Base-by-base conservation (phyloP, 2,888 invertebrate species). In the Caenorhabditis sp. region DNA sequence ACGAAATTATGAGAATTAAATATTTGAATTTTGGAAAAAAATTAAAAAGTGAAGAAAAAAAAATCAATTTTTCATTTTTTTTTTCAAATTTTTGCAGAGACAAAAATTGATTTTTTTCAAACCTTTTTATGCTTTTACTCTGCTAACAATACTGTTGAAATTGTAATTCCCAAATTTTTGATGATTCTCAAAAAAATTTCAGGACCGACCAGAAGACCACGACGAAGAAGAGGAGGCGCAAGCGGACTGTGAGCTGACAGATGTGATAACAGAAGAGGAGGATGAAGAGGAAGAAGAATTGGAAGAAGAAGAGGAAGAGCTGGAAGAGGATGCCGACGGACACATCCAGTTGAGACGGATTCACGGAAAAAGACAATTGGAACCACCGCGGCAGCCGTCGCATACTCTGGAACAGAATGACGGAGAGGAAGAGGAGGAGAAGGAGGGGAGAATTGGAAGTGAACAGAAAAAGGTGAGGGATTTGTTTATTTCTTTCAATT, bases 171-270 rank as follows among this genome's bases (percentile, higher is more conserved):
- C 9, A 32, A 32, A 4, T 6, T 32, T 32, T 2, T 11, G 13
- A 5, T 13, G 13, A 40, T 13, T 24, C n/a, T 28, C n/a, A 55
- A 26, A 55, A 55, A 15, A 24, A 32, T 32, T 32, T 51, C 5
- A 76, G 76, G 76, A 67, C 51, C 76, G 53, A 15, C 76, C 61
- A 1, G 67, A 64, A 24, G 47, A 62, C n/a, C n/a, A n/a, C 13
- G 68, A 69, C 32, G 83, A 85, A 37, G 88, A 89, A 15, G 87
- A 88, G 20, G 88, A 86, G 28, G 82, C 72, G 32, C 82, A 87
- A 62, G 89, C 88, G 9, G 89, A 89, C 50, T 83, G 87, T 32
- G 88, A 88, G 40, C 62, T 87, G 67, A 85, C 86, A 0, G 87
- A 88, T 56, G 82, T 78, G 26, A 69, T 81, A 20, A 74, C 81